Percentiles rank a stretch among this genome's conserved stretches.
Conservation (phyloP, 2,888 invertebrate genomes). For the Cheiracanthium punctorium region DNA sequence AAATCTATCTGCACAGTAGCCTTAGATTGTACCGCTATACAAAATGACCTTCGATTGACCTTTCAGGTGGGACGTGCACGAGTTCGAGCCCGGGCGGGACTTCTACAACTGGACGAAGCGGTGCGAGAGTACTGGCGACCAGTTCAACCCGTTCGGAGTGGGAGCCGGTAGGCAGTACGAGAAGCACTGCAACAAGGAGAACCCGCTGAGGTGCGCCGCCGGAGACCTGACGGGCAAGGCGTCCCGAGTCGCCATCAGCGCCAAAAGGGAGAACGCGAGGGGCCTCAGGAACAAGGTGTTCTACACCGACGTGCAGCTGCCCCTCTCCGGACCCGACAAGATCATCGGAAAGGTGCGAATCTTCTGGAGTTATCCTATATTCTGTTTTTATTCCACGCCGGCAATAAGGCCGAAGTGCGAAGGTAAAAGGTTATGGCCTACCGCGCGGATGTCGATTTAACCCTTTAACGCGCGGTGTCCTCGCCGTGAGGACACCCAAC, state of each 20-base stretch:
- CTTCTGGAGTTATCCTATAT: too few species aligned
- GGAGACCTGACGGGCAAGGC: slow-evolving; percentile 82
- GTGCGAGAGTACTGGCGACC: slow-evolving; percentile 81
- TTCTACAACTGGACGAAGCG: slow-evolving; percentile 93
- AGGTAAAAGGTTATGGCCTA: too few species aligned
- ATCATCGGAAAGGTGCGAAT: slow-evolving; percentile 77
- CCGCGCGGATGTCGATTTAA: too few species aligned
- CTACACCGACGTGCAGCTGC: slow-evolving; percentile 86
- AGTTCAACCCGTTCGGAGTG: slow-evolving; percentile 87
- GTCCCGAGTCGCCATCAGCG: slow-evolving; percentile 70
- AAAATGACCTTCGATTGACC: neutral
- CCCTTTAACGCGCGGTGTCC: too few species aligned
- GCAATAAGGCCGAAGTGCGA: too few species aligned
- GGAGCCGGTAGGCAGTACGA: slow-evolving; percentile 72
- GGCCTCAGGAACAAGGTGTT: slow-evolving; percentile 77
- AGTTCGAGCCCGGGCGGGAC: slow-evolving; percentile 85
- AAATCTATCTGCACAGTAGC: too few species aligned
- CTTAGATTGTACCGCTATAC: too few species aligned
- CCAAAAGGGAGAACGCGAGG: slow-evolving; percentile 45
- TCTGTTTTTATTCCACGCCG: too few species aligned
- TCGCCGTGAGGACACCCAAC: too few species aligned
- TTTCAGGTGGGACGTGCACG: slow-evolving; percentile 85
- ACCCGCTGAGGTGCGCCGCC: slow-evolving; percentile 75
- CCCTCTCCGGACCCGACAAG: slow-evolving; percentile 83
- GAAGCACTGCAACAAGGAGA: slow-evolving; percentile 64